A percentile compares a stretch with the other conserved stretches of the same genome.
phyloP scores from a whole-genome alignment of 2,888 invertebrate genomes.

The Eristalinus sepulchralis region DNA sequence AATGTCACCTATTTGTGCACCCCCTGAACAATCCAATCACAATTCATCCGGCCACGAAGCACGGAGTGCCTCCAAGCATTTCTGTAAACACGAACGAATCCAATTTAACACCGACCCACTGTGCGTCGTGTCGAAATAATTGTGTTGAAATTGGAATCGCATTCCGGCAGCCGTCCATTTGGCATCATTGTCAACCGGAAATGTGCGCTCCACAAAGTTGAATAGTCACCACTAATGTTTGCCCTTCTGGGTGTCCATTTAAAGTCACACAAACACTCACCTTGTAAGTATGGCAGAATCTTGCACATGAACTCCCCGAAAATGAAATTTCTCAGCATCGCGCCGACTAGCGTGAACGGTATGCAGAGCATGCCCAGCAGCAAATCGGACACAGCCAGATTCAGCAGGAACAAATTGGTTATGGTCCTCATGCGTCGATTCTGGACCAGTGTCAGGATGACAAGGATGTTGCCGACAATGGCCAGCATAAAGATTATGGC shows the following conservation, averaged over 20 bases:
- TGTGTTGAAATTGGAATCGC: background rate
- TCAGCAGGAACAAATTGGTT: constrained; percentile 89
- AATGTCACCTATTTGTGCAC: background rate
- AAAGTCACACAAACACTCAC: constrained; percentile 82
- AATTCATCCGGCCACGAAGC: background rate
- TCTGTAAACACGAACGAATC: background rate
- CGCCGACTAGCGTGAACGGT: constrained; percentile 88
- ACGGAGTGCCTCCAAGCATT: background rate
- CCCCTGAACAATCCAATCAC: background rate
- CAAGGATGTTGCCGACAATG: constrained; percentile 89
- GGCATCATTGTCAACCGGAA: background rate
- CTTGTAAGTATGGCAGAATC: constrained; percentile 88
- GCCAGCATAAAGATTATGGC: constrained; percentile 89
- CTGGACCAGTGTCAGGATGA: constrained; percentile 88
- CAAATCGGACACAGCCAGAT: constrained; percentile 87
- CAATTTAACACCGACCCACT: background rate
- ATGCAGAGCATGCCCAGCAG: constrained; percentile 88
- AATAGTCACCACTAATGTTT: background rate
- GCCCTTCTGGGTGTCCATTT: too few relatives aligned
- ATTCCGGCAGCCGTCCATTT: background rate
- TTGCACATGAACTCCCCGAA: constrained; percentile 89
- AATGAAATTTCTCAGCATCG: constrained; percentile 86
- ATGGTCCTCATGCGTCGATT: constrained; percentile 90
- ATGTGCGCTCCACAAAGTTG: background rate
- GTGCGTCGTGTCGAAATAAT: too few relatives aligned